Base-by-base conservation (phyloP, 2,888 invertebrate genomes). In the Listrodromus nycthemerus region DNA sequence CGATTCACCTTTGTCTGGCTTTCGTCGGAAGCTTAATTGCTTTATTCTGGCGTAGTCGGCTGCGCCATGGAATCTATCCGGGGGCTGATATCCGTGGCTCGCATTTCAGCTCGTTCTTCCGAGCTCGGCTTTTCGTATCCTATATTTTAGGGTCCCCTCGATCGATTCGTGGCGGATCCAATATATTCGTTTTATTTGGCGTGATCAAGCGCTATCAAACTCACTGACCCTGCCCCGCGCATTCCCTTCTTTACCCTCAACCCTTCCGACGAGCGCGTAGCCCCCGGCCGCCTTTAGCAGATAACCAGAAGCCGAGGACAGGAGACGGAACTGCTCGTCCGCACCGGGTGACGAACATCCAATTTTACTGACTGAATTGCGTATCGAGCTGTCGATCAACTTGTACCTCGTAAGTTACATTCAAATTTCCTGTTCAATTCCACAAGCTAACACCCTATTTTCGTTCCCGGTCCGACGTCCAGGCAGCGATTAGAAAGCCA, bases 131-230 rank as follows among this genome's bases (percentile, higher is more conserved):
- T 84, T 81, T 77, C 77, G 84, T 74, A 81, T 80, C 77, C 80
- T 78, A 84, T 78, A 84, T 78, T 84, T 84, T 80, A 84, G 84
- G 80, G n/a, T 70, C 74, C 74, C 24, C 77, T 48, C 74, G 27
- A 84, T 84, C 80, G 84, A 84, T 84, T 66, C 69, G 21, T 73
- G 73, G 55, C 66, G 63, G 52, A 76, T 73, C 83, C 76, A 76
- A 83, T 83, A 80, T 83, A 76, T 76, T 73, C 80, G 83, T 80
- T 80, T 73, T 75, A 67, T 80, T 77, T 61, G 67, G 58, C 80
- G 55, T 73, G 76, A 83, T 71, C 75, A 66, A 65, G 41, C 69
- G 69, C 30, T 69, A 58, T 69, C 79, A 58, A 70, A 45, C 21
- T 61, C 50, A 27, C 50, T 58, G 58, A 58, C 55, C 24, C 37